Percentiles rank a stretch among this genome's conserved stretches.
These are phyloP conservation scores for Tiaroga cobitis DNA, from an alignment of 2,797 vertebrate genomes.

Conservation along the genomic window DNA sequence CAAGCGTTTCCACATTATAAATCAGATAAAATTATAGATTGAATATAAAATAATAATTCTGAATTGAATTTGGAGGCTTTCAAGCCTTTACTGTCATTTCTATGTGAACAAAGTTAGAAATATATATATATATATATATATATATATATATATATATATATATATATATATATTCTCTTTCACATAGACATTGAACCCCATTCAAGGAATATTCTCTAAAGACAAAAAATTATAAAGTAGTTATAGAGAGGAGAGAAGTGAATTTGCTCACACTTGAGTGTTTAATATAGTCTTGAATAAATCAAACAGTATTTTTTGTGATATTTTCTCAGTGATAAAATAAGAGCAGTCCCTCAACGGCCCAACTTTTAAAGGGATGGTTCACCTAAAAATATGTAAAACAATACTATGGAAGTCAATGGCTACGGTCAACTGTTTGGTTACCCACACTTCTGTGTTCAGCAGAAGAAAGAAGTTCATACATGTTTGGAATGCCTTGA, in stretches of 20 bases:
- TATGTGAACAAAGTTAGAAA: not conserved
- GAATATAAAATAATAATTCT: not conserved
- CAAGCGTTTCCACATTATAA: not conserved
- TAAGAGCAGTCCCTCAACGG: not conserved
- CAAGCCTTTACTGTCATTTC: not conserved
- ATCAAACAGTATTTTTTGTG: not conserved
- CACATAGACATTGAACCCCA: not conserved
- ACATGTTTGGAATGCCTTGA: not conserved
- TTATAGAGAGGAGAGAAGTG: not conserved
- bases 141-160: not conserved
- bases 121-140: not conserved
- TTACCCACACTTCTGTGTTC: not conserved
- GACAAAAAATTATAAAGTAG: not conserved
- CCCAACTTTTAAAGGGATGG: not conserved
- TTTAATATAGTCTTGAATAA: not conserved
- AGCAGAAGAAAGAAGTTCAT: not conserved
- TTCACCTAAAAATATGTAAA: not conserved
- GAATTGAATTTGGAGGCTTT: not conserved
- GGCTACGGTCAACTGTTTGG: not conserved
- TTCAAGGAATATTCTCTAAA: not conserved
- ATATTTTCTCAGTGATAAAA: conserved; percentile 7
- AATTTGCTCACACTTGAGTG: not conserved
- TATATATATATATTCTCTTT: not conserved
- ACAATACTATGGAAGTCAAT: not conserved
- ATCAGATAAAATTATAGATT: not conserved